Evolutionary conservation across 2,888 invertebrate species (phyloP), one percentile per base, ranked within the genome.

Genomic region (Trileptium ribeirensis): DNA sequence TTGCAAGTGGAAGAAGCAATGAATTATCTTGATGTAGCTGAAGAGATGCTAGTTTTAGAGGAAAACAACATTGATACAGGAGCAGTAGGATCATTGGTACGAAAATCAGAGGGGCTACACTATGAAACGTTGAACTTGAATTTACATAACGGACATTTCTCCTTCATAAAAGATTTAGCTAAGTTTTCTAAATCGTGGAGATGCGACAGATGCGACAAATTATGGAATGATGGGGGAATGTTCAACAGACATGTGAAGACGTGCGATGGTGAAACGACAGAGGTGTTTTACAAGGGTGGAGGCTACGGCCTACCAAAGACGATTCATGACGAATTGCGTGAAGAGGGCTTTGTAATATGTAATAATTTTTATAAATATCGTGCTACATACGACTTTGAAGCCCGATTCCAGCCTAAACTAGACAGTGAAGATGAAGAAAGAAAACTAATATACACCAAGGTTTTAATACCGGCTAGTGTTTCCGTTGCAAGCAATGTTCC

Each of bases 381-480:
- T 15, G 79, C 79, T 8, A 37, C 38, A n/a, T 78, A 67, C 64
- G 64, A 78, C 64, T 78, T 78, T 78, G 79, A 78, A 3, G 51
- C 64, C 1, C 24, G 39, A 3, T 70, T 70, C 33, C 3, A 70
- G 15, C 64, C 38, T 3, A 67, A 29, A 2, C 31, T 15, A 67
- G 3, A 37, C 39, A 51, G 24, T 24, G 24, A 8, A 8, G 51
- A 51, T 8, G 51, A 51, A 51, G 51, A 51, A 8, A n/a, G 36
- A 31, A 78, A 78, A 64, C 39, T 78, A 31, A 3, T 29, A 3
- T 78, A 51, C 39, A 78, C 38, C 24, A 67, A 15, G 3, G 2
- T n/a, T 33, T n/a, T 34, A 24, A n/a, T 51, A 64, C 79, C 79
- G 19, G 64, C 64, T n/a, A 34, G 36, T 3, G 31, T 67, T 51